Conservation (phyloP, 2,113 vertebrate genomes). For the Pogonocichla stellata region DNA sequence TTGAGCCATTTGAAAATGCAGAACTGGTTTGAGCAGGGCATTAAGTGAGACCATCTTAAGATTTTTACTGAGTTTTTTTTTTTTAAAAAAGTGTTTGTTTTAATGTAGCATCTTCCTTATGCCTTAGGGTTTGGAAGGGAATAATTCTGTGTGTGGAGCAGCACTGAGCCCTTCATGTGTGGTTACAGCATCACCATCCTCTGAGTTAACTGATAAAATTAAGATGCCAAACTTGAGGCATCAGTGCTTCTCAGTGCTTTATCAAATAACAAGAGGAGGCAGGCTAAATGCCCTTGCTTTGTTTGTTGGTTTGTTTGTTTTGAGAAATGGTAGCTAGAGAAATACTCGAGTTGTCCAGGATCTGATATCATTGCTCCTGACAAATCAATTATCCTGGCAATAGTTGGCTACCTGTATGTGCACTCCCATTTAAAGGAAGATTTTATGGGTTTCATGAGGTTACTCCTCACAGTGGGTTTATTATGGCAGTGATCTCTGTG, state of each 20-base stretch:
- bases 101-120: not conserved
- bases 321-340: not conserved
- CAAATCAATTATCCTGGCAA: not conserved
- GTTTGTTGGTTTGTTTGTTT: not conserved
- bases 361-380: not conserved
- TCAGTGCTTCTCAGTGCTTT: not conserved
- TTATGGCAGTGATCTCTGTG: too few relatives aligned
- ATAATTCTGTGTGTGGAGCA: not conserved
- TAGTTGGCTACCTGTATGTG: not conserved
- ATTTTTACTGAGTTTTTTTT: not conserved
- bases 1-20: not conserved
- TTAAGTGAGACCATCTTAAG: not conserved
- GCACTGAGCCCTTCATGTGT: fast-evolving
- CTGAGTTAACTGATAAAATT: not conserved
- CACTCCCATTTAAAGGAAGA: not conserved
- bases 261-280: not conserved
- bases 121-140: not conserved
- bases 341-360: not conserved
- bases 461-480: not conserved
- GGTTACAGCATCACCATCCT: not conserved
- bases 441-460: not conserved
- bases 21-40: not conserved
- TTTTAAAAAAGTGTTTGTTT: not conserved
- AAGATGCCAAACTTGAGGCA: not conserved
- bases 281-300: not conserved